A percentile compares a stretch with the other conserved stretches of the same genome.
Conservation (phyloP, 2,797 vertebrate genomes). For the Falco cherrug region DNA sequence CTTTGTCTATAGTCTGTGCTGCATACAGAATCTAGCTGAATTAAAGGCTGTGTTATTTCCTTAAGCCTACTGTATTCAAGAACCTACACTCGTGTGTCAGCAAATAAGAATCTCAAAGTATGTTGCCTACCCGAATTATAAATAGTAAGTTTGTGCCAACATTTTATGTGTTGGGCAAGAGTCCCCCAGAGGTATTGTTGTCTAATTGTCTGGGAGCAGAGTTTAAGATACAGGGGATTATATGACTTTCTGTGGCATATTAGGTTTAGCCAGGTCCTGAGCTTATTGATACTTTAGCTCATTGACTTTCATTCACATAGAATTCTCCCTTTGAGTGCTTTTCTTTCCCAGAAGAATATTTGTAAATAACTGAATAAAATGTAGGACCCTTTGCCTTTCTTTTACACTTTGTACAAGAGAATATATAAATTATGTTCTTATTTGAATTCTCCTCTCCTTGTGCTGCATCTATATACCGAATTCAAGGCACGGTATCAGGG, state of each 20-base stretch:
- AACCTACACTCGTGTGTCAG: not conserved
- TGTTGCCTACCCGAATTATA: not conserved
- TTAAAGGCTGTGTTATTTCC: not conserved
- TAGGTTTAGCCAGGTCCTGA: not conserved
- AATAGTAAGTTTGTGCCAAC: not conserved
- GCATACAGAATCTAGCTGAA: not conserved
- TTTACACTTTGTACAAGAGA: not conserved
- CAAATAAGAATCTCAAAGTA: not conserved
- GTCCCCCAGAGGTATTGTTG: not conserved
- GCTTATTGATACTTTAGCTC: not conserved
- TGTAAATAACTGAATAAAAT: not conserved
- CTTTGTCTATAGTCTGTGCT: not conserved
- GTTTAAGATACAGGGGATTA: not conserved
- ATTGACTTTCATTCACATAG: not conserved
- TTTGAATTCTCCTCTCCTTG: not conserved
- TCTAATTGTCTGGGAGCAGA: constrained; percentile 14
- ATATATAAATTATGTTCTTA: not conserved
- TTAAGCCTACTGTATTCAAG: not conserved
- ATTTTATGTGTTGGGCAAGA: not conserved
- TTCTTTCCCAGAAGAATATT: not conserved
- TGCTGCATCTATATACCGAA: not conserved
- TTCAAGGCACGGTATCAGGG: not conserved
- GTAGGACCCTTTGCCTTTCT: not conserved
- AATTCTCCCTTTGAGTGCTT: not conserved
- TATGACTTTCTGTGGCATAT: not conserved